Evolutionary conservation across 1,140 invertebrate genomes (phyloP).

Genomic region (Chrysopa pallens): DNA sequence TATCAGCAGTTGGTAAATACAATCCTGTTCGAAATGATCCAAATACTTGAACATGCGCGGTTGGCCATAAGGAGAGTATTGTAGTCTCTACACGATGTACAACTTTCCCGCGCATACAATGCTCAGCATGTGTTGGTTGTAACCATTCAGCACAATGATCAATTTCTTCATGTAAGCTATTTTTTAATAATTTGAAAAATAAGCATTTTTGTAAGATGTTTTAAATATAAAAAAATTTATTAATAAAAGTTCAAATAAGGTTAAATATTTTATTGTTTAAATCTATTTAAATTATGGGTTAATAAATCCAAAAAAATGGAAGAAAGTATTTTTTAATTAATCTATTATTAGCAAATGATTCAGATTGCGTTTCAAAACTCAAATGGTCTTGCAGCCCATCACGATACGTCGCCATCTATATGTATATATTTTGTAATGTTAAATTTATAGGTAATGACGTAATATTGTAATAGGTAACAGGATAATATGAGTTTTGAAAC

Average conservation of each 20-base stretch:
- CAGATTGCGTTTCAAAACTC: too few relatives aligned
- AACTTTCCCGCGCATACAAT: constrained; percentile 66
- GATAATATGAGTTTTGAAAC: too few relatives aligned
- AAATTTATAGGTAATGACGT: too few relatives aligned
- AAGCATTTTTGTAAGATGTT: too few relatives aligned
- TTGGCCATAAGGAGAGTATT: constrained; percentile 73
- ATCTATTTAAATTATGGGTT: constrained; percentile 6
- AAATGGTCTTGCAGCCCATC: too few relatives aligned
- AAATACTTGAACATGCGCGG: constrained; percentile 86
- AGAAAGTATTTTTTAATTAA: too few relatives aligned
- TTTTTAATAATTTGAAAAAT: too few relatives aligned
- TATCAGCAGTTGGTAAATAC: constrained; percentile 94
- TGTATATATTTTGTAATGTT: too few relatives aligned
- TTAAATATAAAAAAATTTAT: constrained; percentile 11
- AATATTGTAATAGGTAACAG: too few relatives aligned
- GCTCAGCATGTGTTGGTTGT: constrained; percentile 78
- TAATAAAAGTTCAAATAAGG: constrained; percentile 2
- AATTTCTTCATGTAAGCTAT: constrained; percentile 88
- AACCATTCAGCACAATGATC: constrained; percentile 91
- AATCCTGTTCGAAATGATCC: constrained; percentile 88
- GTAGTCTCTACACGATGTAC: constrained; percentile 74
- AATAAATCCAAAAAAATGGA: constrained; percentile 11
- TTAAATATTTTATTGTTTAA: constrained; percentile 3
- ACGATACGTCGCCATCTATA: too few relatives aligned
- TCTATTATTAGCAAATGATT: too few relatives aligned